Conservation (phyloP, 1,140 invertebrate genomes). For the Harpegnathos saltator region DNA sequence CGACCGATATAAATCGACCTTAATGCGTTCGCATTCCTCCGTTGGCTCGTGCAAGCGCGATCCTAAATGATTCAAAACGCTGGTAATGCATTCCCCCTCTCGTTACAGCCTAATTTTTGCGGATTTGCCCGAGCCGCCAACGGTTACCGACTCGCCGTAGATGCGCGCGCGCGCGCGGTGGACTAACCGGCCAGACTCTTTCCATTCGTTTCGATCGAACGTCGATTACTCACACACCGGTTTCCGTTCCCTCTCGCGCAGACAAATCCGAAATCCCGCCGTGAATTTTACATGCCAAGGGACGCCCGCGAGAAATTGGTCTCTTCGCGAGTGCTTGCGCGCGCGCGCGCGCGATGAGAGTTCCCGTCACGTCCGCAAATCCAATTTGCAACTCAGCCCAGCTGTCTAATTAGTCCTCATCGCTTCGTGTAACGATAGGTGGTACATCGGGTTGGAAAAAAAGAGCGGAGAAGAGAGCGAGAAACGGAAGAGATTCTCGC, state of each 20-base stretch:
- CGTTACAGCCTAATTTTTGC: slow-evolving; percentile 63
- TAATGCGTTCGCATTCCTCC: slow-evolving; percentile 52
- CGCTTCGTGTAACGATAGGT: slow-evolving; percentile 15
- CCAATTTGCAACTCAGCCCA: slow-evolving; percentile 51
- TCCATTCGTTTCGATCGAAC: slow-evolving; percentile 66
- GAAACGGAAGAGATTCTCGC: background rate
- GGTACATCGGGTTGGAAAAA: background rate
- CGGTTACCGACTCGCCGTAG: too few species aligned
- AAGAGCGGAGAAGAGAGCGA: background rate
- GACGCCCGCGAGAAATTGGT: slow-evolving; percentile 67
- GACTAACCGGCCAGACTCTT: slow-evolving; percentile 63
- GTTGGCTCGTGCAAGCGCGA: background rate
- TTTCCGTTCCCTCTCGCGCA: slow-evolving; percentile 53
- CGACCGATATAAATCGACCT: background rate
- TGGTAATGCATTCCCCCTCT: slow-evolving; percentile 60
- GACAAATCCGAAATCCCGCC: slow-evolving; percentile 67
- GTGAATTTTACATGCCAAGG: slow-evolving; percentile 73
- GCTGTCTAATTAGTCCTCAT: slow-evolving; percentile 39
- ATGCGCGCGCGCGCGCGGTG: slow-evolving; percentile 22
- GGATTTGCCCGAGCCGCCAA: slow-evolving; percentile 52
- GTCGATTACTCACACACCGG: slow-evolving; percentile 60
- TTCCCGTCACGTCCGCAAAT: slow-evolving; percentile 69
- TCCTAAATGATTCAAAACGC: slow-evolving; percentile 61
- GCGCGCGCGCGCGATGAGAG: too few species aligned
- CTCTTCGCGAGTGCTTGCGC: slow-evolving; percentile 58